These are phyloP conservation scores for Stegodyphus dumicola DNA, from an alignment of 1,140 invertebrate species.

Conservation along the genomic window DNA sequence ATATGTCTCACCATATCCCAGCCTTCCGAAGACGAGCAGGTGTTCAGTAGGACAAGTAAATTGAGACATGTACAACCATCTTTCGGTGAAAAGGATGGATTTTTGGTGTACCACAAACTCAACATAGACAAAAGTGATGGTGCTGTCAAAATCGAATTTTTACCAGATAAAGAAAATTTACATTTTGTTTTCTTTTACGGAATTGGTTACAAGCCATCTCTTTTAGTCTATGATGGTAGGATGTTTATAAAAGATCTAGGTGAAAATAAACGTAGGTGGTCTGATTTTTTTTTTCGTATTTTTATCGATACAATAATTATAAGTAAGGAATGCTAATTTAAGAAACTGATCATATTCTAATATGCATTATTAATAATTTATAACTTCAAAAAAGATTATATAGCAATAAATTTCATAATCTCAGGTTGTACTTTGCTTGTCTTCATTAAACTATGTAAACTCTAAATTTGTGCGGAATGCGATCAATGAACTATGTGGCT, in stretches of 20 bases:
- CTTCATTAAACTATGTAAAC: too few species aligned
- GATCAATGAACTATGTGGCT: too few species aligned
- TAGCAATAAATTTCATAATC: too few species aligned
- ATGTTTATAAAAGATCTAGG: constrained; percentile 1
- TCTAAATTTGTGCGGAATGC: too few species aligned
- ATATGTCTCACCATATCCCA: constrained; percentile 27
- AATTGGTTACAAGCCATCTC: constrained; percentile 37
- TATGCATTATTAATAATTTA: too few species aligned
- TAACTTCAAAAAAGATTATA: too few species aligned
- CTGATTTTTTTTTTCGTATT: too few species aligned
- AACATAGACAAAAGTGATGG: neutral
- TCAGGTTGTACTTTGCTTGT: too few species aligned
- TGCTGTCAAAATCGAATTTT: constrained; percentile 31
- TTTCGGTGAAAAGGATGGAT: constrained; percentile 29
- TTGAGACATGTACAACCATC: constrained; percentile 1
- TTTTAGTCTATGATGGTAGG: constrained; percentile 19
- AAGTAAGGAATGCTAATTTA: too few species aligned
- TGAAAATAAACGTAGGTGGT: neutral
- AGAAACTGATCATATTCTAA: too few species aligned
- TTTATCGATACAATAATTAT: too few species aligned
- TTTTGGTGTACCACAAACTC: constrained; percentile 34
- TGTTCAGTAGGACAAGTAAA: neutral
- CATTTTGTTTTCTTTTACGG: constrained; percentile 46
- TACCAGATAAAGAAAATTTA: neutral
- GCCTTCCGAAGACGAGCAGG: constrained; percentile 3